Base-by-base conservation (phyloP, 2,888 invertebrate genomes). In the Sminthurides aquaticus region DNA sequence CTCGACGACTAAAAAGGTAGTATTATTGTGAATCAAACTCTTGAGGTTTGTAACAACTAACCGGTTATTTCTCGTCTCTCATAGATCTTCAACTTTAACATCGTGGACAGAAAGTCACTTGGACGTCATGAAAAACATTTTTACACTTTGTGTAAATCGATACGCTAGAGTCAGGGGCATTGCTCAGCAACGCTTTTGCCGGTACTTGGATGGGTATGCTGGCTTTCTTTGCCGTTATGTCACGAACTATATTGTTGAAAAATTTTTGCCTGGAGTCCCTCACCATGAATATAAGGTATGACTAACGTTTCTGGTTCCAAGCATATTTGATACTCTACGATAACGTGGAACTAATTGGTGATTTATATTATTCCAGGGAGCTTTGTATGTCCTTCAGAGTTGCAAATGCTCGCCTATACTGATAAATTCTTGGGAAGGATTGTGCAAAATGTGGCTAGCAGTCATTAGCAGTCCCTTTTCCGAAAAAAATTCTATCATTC, bases 401-500 rank as follows among this genome's bases (percentile, higher is more conserved):
- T 85, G 86, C 0, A 84, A 86, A 75, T 60, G 61, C 3, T 70
- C 72, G 0, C 73, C 73, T 5, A 27, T 75, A 8, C 65, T 75
- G n/a, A 64, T 70, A 15, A 75, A 73, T 66, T 65, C 90, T 77
- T 95, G 92, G 91, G 81, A 84, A 5, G 82, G 86, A 2, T 80
- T 89, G 22, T 79, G 82, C 49, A 79, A 83, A 27, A 78, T 94
- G 0, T 93, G 93, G 91, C 89, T 91, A 0, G 85, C 88, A 1
- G 77, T 95, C 24, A 81, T 92, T 0, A 82, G 83, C 65, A 87
- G 91, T 0, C 86, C 87, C 69, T 86, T 90, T 57, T 91, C 91
- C 1, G 94, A 95, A 76, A 93, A 94, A 77, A 87, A 87, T 0
- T 89, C 88, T 52, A 87, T 92, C 60, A 85, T 89, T 58, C 76